Base-by-base conservation (phyloP, 1,140 invertebrate species). In the Trypoxylus dichotomus region DNA sequence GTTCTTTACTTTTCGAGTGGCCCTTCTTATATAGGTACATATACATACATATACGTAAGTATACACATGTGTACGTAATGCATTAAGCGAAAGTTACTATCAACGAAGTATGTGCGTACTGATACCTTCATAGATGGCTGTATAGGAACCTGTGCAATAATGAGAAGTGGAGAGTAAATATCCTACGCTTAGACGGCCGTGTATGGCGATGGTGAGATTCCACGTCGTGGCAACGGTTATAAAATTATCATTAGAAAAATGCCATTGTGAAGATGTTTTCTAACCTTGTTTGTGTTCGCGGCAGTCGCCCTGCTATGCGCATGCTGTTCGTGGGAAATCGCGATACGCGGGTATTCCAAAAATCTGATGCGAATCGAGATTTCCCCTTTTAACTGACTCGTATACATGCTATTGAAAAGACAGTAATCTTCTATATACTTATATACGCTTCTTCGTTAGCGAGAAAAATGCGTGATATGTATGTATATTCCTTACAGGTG, bases 181-280 rank as follows among this genome's bases (percentile, higher is more conserved):
- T 68, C 75, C 75, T 76, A 76, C 75, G 60, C 75, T 32, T 25
- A 19, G 21, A 13, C 75, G 21, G 24, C 75, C 75, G 54, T 32
- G 29, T 76, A 76, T 76, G 75, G 75, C 47, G 25, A 63, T 60
- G 32, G 43, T 25, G 54, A 68, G 75, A 76, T 76, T 76, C 75
- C 75, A 24, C 60, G 24, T 24, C 27, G 54, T 41, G 41, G 41
- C 25, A 68, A 27, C 75, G 54, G 54, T 76, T 76, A 76, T 76
- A 76, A 76, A 76, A 76, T 76, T 68, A 68, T 76, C 60, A 68
- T 63, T 76, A 76, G 75, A 76, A 76, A 76, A 76, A 76, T 63
- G 54, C 75, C 41, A 75, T 75, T 75, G 74, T 75, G 27, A 54
- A 54, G 74, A 75, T 75, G 74, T 75, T 75, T 75, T 43, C 74